Evolutionary conservation across 2,888 invertebrate species (phyloP), one percentile per base, ranked within the genome.

Genomic region (Cistogaster globosa): DNA sequence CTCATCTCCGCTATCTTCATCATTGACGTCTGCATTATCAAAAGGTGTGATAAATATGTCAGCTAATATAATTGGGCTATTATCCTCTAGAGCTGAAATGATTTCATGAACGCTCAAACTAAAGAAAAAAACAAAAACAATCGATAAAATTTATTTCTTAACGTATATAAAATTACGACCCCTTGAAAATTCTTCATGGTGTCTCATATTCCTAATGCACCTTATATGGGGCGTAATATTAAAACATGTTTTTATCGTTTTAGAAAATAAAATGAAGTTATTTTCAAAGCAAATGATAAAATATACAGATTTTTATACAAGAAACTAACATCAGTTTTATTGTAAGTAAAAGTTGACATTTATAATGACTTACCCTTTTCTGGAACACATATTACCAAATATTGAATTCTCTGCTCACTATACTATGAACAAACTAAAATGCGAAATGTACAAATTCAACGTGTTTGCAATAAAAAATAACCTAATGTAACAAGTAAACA

Each of bases 31-130:
- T n/a, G 22, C 9, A 26, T 65, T 65, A 26, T 48, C 51, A 9
- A 26, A n/a, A 9, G 63, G 48, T 65, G 45, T 51, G 12, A 67
- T 67, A 67, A 67, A 51, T 67, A 51, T 67, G 48, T 65, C 65
- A 3, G 48, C 48, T 5, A 48, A 65, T n/a, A 65, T 65, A 48
- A 65, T 48, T 4, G 48, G 48, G n/a, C 48, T 48, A 48, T 48
- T 45, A 63, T 63, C 63, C 9, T 63, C 63, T 9, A 45, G 11
- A 48, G 26, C 26, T 6, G 51, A 67, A 6, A 67, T 67, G 51
- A 51, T 51, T 67, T 67, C 5, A 14, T 67, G 67, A n/a, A 67
- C 18, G 18, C n/a, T n/a, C n/a, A n/a, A n/a, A n/a, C n/a, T n/a
- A n/a, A n/a, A n/a, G n/a, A n/a, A n/a, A 6, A 36, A 36, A 6